Evolutionary conservation across 2,888 invertebrate species (phyloP).

Genomic region (Xestia xanthographa): DNA sequence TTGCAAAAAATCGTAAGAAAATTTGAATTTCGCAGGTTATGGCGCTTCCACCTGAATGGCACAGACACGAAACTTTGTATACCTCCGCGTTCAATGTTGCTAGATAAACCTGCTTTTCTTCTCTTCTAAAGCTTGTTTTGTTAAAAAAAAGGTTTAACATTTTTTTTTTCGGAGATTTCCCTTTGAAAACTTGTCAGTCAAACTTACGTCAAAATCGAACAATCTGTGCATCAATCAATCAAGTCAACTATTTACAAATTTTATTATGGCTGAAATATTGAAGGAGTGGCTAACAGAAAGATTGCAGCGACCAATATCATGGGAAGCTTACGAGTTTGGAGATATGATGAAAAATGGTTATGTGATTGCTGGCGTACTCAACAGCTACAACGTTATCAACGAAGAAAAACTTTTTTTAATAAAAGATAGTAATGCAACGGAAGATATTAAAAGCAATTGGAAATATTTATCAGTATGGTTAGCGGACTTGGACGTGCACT

Average conservation of each 20-base stretch:
- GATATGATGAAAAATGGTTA: constrained; percentile 90
- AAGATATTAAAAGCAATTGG: constrained; percentile 89
- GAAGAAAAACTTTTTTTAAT: constrained; percentile 89
- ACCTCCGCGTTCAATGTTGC: neutral
- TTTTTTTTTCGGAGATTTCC: constrained; percentile 1
- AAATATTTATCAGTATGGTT: constrained; percentile 89
- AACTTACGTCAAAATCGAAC: neutral
- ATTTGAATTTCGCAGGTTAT: too few species aligned
- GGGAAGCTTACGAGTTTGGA: constrained; percentile 90
- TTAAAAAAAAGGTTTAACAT: neutral
- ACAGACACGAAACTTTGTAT: neutral
- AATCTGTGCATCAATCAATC: constrained; percentile 12
- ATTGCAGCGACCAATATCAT: constrained; percentile 89
- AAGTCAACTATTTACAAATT: constrained; percentile 15
- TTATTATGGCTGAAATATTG: constrained; percentile 90
- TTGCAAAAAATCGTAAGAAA: neutral
- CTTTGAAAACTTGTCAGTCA: neutral
- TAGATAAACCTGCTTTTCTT: neutral
- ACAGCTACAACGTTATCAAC: constrained; percentile 91
- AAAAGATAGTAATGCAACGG: constrained; percentile 78
- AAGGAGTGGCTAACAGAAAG: constrained; percentile 91
- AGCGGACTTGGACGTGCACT: constrained; percentile 84
- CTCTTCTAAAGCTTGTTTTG: neutral
- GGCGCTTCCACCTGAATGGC: neutral
- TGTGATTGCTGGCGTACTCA: constrained; percentile 89